phyloP scores from a whole-genome alignment of 2,888 invertebrate genomes.

The Euzophera pinguis region DNA sequence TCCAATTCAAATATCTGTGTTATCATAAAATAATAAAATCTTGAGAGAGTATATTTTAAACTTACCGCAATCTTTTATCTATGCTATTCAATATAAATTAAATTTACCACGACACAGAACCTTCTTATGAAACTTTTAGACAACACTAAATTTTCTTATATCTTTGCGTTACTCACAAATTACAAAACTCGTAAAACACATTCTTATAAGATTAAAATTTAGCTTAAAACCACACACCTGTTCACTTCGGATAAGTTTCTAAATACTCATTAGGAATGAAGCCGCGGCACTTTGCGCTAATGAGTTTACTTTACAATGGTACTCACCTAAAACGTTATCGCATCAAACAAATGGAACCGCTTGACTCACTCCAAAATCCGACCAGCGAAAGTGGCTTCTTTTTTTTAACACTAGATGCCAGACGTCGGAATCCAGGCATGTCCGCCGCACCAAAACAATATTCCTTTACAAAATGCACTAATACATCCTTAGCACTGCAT shows the following conservation, averaged over 20 bases:
- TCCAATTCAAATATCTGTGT: too few species aligned
- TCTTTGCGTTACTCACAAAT: not conserved
- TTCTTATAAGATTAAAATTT: conserved; percentile 16
- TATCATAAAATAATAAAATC: too few species aligned
- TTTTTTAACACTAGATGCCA: conserved; percentile 74
- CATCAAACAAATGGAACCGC: conserved; percentile 64
- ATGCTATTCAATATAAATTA: too few species aligned
- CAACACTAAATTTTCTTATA: not conserved
- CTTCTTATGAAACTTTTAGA: not conserved
- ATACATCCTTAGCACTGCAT: conserved; percentile 69
- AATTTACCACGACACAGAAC: not conserved
- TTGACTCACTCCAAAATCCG: conserved; percentile 47
- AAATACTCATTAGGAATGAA: conserved; percentile 41
- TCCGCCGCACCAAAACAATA: conserved; percentile 57
- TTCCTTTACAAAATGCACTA: conserved; percentile 43
- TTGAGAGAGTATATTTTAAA: not conserved
- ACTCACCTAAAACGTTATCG: conserved; percentile 78
- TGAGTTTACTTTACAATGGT: conserved; percentile 42
- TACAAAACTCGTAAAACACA: conserved; percentile 12
- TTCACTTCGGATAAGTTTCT: conserved; percentile 24
- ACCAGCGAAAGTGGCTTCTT: conserved; percentile 64
- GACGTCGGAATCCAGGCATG: conserved; percentile 69
- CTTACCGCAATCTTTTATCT: not conserved
- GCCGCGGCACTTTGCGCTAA: conserved; percentile 45
- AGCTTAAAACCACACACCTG: conserved; percentile 33